Percentiles rank a stretch among this genome's conserved stretches.
phyloP scores from a whole-genome alignment of 2,797 vertebrate genomes.

The Diplodus sargus region DNA sequence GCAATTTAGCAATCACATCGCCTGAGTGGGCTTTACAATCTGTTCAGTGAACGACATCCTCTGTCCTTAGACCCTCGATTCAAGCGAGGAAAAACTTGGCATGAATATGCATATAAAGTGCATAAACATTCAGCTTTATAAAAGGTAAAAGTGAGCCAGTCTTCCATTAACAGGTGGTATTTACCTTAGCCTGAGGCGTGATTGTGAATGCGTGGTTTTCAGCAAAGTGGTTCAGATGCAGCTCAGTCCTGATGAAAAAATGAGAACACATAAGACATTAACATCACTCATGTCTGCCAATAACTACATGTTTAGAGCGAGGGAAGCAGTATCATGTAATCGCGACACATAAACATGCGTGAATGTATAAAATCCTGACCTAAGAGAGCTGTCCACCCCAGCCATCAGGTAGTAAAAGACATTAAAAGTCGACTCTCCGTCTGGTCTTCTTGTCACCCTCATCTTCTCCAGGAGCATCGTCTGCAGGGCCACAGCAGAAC shows the following conservation, averaged over 20 bases:
- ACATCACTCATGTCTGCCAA: slow-evolving; percentile 4
- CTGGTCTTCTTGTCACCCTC: slow-evolving; percentile 89
- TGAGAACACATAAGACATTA: slow-evolving; percentile 21
- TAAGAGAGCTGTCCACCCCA: slow-evolving; percentile 89
- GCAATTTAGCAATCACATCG: too few species aligned
- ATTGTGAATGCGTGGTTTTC: slow-evolving; percentile 94
- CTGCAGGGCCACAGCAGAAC: slow-evolving; percentile 74
- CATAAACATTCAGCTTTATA: slow-evolving; percentile 13
- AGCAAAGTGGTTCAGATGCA: slow-evolving; percentile 96
- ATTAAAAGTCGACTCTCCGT: slow-evolving; percentile 92
- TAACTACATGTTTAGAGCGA: neutral
- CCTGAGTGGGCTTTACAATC: too few species aligned
- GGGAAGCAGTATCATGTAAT: neutral
- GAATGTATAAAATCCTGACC: slow-evolving; percentile 79
- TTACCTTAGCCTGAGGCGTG: slow-evolving; percentile 89
- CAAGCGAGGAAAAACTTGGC: too few species aligned
- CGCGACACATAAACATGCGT: slow-evolving; percentile 9
- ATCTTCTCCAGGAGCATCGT: slow-evolving; percentile 96
- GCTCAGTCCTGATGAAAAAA: slow-evolving; percentile 89
- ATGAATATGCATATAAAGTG: slow-evolving; percentile 4
- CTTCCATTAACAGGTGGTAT: slow-evolving; percentile 3
- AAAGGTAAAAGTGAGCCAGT: neutral
- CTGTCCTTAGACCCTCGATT: too few species aligned
- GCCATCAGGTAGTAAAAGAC: slow-evolving; percentile 98
- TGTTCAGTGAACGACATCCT: too few species aligned